These are phyloP conservation scores for Micrasema longulum DNA, from an alignment of 1,140 invertebrate genomes.

Conservation along the genomic window DNA sequence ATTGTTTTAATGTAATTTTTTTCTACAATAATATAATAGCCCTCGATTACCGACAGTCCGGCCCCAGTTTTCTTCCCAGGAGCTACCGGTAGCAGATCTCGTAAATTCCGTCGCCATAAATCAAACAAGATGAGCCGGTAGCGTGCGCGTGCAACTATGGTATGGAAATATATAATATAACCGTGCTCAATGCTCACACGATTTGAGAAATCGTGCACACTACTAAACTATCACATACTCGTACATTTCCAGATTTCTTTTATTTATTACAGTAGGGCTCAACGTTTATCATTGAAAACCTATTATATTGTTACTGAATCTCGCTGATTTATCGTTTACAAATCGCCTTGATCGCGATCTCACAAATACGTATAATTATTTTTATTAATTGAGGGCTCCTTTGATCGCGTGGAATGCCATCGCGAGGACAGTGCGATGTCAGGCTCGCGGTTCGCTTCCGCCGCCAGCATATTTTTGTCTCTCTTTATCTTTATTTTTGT, in stretches of 20 bases:
- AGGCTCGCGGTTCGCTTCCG: slow-evolving; percentile 8
- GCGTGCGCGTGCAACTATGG: slow-evolving; percentile 5
- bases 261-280: too few species aligned
- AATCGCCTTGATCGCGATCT: slow-evolving; percentile 9
- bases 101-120: slow-evolving; percentile 19
- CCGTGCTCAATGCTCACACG: too few species aligned
- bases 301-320: background rate
- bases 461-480: slow-evolving; percentile 16
- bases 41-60: background rate
- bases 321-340: background rate
- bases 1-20: too few species aligned
- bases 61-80: background rate
- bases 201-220: slow-evolving; percentile 8
- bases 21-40: background rate
- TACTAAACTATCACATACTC: too few species aligned
- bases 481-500: too few species aligned
- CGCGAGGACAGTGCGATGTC: background rate
- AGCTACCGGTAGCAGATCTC: slow-evolving; percentile 22
- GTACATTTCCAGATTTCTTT: too few species aligned
- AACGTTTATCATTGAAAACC: background rate
- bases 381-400: slow-evolving; percentile 17
- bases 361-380: background rate
- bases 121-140: slow-evolving; percentile 15
- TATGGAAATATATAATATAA: too few species aligned
- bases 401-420: slow-evolving; percentile 16